Evolutionary conservation across 2,888 invertebrate genomes (phyloP).

Genomic region (Lordiphosa fenestrarum): DNA sequence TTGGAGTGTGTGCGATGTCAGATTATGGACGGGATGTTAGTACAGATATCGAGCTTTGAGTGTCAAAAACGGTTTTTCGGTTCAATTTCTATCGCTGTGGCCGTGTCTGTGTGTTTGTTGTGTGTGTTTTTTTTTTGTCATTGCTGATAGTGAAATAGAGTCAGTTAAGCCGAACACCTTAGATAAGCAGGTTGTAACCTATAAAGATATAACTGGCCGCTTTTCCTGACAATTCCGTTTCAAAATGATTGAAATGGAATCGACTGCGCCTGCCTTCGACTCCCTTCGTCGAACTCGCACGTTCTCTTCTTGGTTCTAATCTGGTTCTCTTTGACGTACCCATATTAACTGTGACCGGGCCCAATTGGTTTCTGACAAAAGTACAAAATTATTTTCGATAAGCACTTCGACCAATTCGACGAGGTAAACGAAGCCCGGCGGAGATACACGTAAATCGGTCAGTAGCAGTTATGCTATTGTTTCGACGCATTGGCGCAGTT

Average conservation of each 20-base stretch:
- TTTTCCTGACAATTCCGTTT: constrained; percentile 2
- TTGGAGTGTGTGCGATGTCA: neutral
- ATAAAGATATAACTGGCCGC: constrained; percentile 17
- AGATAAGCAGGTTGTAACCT: constrained; percentile 28
- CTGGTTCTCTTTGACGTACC: neutral
- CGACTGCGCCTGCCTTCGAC: neutral
- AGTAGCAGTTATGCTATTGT: constrained; percentile 57
- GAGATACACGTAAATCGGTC: constrained; percentile 47
- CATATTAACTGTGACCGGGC: constrained; percentile 26
- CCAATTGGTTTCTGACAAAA: constrained; percentile 30
- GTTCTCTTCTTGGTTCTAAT: constrained; percentile 1
- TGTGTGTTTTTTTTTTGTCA: neutral
- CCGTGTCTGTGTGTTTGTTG: neutral
- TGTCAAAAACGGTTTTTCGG: neutral
- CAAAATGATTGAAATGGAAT: constrained; percentile 12
- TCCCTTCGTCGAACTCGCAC: neutral
- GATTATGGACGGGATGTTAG: constrained; percentile 8
- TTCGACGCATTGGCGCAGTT: constrained; percentile 46
- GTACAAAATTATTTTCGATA: constrained; percentile 40
- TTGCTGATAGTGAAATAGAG: constrained; percentile 2
- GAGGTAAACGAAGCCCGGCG: constrained; percentile 31
- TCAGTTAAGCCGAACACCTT: constrained; percentile 7
- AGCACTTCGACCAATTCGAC: constrained; percentile 47
- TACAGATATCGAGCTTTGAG: constrained; percentile 1
- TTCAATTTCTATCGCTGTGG: constrained; percentile 1